These are phyloP conservation scores for Laticauda laticaudata DNA, from an alignment of 2,113 vertebrate genomes.

Conservation along the genomic window DNA sequence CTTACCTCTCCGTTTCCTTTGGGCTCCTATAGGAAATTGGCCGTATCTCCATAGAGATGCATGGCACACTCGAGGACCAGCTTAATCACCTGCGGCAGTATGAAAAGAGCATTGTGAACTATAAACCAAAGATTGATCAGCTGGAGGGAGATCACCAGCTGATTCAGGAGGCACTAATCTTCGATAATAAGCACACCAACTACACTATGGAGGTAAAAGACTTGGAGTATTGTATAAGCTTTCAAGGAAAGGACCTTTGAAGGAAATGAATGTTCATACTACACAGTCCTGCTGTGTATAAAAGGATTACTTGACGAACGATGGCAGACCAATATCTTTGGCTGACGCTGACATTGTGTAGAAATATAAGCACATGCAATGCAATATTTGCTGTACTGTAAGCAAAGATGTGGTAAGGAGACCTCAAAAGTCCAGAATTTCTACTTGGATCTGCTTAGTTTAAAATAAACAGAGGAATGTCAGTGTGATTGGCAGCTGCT, in stretches of 20 bases:
- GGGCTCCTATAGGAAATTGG: slow-evolving; percentile 86
- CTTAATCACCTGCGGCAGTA: slow-evolving; percentile 93
- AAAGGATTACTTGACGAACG: not conserved
- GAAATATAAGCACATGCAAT: not conserved
- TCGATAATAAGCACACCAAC: slow-evolving; percentile 99
- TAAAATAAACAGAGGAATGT: slow-evolving; percentile 2
- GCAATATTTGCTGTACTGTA: not conserved
- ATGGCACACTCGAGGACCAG: slow-evolving; percentile 96
- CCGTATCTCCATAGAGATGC: slow-evolving; percentile 97
- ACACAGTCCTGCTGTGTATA: not conserved
- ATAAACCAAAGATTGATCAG: slow-evolving; percentile 99
- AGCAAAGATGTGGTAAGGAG: not conserved
- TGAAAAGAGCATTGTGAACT: slow-evolving; percentile 97
- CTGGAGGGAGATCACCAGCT: slow-evolving; percentile 96
- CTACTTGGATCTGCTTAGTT: fast-evolving
- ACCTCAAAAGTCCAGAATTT: slow-evolving; percentile 8
- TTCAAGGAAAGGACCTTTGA: not conserved
- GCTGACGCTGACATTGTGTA: not conserved
- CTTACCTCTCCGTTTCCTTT: slow-evolving; percentile 26
- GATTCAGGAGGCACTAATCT: slow-evolving; percentile 97
- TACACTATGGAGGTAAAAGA: slow-evolving; percentile 96
- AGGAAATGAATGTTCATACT: not conserved
- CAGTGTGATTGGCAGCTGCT: not conserved
- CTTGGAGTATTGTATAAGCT: not conserved
- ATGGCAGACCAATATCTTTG: not conserved